Conservation (phyloP, 2,113 vertebrate species). For the Herpetotheres cachinnans region DNA sequence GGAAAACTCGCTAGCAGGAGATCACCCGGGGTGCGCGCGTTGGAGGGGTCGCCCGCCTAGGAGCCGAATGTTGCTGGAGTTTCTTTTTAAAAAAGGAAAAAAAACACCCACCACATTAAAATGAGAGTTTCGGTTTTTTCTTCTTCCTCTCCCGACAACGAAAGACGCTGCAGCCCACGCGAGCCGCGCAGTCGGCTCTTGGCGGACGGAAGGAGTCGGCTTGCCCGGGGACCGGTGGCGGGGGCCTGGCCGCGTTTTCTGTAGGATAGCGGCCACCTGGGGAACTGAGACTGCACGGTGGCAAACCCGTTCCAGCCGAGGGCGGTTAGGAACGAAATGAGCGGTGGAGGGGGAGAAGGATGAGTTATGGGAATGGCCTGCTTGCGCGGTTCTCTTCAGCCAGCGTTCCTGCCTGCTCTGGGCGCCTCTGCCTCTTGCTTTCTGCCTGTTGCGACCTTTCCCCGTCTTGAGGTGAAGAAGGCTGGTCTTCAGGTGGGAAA, state of each 20-base stretch:
- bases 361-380: neutral
- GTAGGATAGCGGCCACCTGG: neutral
- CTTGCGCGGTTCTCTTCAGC: neutral
- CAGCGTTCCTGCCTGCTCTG: neutral
- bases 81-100: neutral
- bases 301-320: neutral
- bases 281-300: neutral
- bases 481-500: neutral
- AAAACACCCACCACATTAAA: neutral
- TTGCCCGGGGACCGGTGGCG: neutral
- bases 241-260: neutral
- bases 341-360: neutral
- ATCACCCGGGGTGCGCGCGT: too few species aligned
- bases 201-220: neutral
- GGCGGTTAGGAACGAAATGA: neutral
- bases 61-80: neutral
- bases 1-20: neutral
- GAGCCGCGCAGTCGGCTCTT: neutral
- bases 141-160: neutral
- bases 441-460: neutral
- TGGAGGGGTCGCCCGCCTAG: neutral
- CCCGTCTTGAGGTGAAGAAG: neutral
- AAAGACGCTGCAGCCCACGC: neutral
- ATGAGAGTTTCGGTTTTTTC: too few species aligned
- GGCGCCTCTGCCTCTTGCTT: neutral